Evolutionary conservation across 2,797 vertebrate species (phyloP), one percentile per base, ranked within the genome.

Genomic region (Cuniculus paca): DNA sequence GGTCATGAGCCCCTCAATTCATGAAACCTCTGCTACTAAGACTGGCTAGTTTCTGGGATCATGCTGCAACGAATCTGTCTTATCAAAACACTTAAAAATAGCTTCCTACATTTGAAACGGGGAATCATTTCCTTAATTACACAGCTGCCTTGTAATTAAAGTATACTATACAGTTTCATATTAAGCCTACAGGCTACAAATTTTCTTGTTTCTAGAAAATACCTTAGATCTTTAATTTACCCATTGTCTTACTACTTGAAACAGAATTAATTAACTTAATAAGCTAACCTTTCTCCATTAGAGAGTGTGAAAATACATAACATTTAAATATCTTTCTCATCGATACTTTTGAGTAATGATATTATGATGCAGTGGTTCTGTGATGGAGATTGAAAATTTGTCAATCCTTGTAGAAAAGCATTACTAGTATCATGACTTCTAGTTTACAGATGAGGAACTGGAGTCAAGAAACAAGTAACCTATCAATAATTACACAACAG

Each of bases 41-140:
- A 89, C 13, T 56, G 24, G 48, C 28, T 60, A 31, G 26, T 19
- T 65, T 72, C 80, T 52, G 7, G 14, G 16, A 3, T 14, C 39
- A 91, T 31, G 0, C 4, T 82, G 0, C 26, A 82, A 82, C 65
- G 22, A 13, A 68, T 26, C 26, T 48, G 17, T 68, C 20, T 90
- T 82, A 56, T 72, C 26, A 77, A 89, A 86, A 78, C 42, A 54
- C 5, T 91, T 60, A 78, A 91, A 88, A 89, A 22, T 34, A 39
- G 50, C 24, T 4, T 60, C 56, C n/a, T 58, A 72, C 2, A 68
- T 54, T 78, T 63, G 39, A 88, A 86, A 89, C 17, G 45, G 13
- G 5, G 14, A 70, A 45, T 28, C 84, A 19, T 82, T 93, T 72
- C 78, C 36, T 31, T 63, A n/a, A 2, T 58, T 75, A 60, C 61